These are phyloP conservation scores for Netelia melanura DNA, from an alignment of 2,888 invertebrate genomes.

Conservation along the genomic window DNA sequence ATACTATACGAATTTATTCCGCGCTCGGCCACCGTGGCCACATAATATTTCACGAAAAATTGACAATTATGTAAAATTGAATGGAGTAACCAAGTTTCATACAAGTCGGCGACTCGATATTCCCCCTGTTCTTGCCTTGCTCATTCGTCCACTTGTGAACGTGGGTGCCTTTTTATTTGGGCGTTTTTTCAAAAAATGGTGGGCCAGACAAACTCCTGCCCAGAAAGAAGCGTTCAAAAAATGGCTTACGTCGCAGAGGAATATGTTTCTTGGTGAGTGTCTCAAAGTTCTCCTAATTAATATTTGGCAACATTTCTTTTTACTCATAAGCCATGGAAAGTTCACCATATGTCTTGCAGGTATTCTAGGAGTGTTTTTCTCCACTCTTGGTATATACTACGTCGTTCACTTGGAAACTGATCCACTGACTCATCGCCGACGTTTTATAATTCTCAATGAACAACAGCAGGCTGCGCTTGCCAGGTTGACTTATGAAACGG, in stretches of 20 bases:
- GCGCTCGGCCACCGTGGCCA: not conserved
- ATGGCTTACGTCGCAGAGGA: slow-evolving; percentile 69
- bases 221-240: slow-evolving; percentile 77
- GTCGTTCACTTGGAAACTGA: slow-evolving; percentile 85
- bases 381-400: slow-evolving; percentile 77
- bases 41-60: not conserved
- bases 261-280: slow-evolving; percentile 68
- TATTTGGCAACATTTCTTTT: not conserved
- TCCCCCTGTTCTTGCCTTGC: slow-evolving; percentile 77
- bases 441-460: slow-evolving; percentile 86
- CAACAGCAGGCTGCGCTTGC: slow-evolving; percentile 84
- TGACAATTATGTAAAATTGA: not conserved
- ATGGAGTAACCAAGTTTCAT: slow-evolving; percentile 32
- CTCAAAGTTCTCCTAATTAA: not conserved
- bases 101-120: slow-evolving; percentile 75
- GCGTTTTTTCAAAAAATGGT: slow-evolving; percentile 84
- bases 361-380: slow-evolving; percentile 70
- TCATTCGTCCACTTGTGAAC: slow-evolving; percentile 79
- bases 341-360: slow-evolving; percentile 72
- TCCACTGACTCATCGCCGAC: slow-evolving; percentile 85
- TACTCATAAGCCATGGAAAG: not conserved
- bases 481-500: slow-evolving; percentile 81
- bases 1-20: slow-evolving; percentile 31
- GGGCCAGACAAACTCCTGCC: slow-evolving; percentile 81
- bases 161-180: slow-evolving; percentile 81